These are phyloP conservation scores for Romanogobio albipinnatus DNA, from an alignment of 2,113 vertebrate genomes.

Conservation along the genomic window DNA sequence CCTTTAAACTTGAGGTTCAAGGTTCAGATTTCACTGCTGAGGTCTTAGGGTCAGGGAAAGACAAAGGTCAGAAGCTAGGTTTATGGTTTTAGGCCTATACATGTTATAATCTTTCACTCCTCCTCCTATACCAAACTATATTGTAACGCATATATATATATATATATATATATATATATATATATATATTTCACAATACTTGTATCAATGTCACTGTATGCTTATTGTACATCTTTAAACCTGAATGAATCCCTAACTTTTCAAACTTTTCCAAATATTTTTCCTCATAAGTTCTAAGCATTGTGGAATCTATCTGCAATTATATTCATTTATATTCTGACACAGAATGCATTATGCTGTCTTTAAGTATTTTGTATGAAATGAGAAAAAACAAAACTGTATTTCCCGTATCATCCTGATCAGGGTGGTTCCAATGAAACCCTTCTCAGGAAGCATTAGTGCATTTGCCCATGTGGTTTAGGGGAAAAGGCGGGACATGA, in stretches of 20 bases:
- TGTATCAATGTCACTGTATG: neutral
- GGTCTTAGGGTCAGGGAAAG: neutral
- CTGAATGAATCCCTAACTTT: neutral
- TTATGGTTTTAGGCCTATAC: neutral
- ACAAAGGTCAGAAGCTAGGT: neutral
- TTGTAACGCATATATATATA: neutral
- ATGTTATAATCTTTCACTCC: neutral
- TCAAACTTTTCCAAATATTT: too few species aligned
- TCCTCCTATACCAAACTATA: neutral
- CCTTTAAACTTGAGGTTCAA: conserved; percentile 15
- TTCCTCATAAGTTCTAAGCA: too few species aligned
- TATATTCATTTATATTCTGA: conserved; percentile 9
- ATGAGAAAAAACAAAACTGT: neutral
- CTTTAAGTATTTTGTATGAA: neutral
- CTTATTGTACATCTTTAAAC: neutral
- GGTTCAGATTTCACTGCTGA: neutral
- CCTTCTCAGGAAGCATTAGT: conserved; percentile 37
- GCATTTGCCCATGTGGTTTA: conserved; percentile 11
- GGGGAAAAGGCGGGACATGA: conserved; percentile 29
- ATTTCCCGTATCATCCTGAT: neutral
- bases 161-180: too few species aligned
- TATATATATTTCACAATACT: too few species aligned
- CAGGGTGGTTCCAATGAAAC: conserved; percentile 49
- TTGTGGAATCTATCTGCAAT: conserved; percentile 13
- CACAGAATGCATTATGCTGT: neutral